Evolutionary conservation across 2,888 invertebrate species (phyloP).

Genomic region (Zygaena filipendulae): DNA sequence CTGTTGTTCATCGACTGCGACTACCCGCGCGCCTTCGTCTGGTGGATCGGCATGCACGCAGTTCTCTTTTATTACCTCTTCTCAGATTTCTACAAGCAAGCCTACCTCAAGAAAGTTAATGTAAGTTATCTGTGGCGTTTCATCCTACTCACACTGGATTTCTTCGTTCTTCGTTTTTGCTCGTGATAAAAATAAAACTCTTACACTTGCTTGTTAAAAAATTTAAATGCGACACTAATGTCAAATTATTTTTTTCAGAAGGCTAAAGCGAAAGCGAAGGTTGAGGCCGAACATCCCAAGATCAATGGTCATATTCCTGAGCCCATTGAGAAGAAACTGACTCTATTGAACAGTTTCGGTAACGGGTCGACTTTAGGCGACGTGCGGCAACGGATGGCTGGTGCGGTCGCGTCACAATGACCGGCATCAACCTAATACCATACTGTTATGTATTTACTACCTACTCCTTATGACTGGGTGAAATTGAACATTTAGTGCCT

Average conservation of each 20-base stretch:
- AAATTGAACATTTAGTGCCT: too few species aligned
- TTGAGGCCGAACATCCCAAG: slow-evolving; percentile 29
- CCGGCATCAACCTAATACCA: slow-evolving; percentile 7
- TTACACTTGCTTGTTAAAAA: too few species aligned
- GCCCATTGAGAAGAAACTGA: slow-evolving; percentile 41
- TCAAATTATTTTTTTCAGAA: slow-evolving; percentile 23
- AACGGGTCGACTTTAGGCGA: slow-evolving; percentile 47
- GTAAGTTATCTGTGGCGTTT: too few species aligned
- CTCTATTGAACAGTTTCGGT: slow-evolving; percentile 51
- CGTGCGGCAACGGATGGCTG: slow-evolving; percentile 55
- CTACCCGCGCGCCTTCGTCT: slow-evolving; percentile 88
- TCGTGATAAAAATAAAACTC: too few species aligned
- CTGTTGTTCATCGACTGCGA: slow-evolving; percentile 89
- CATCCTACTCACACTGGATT: too few species aligned
- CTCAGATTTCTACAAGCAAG: slow-evolving; percentile 88
- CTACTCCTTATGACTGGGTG: too few species aligned
- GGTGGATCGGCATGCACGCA: slow-evolving; percentile 93
- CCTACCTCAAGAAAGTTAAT: slow-evolving; percentile 68
- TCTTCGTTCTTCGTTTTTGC: too few species aligned
- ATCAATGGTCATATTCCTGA: slow-evolving; percentile 21
- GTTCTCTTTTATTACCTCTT: slow-evolving; percentile 94
- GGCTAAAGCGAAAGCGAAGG: slow-evolving; percentile 33
- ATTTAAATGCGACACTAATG: too few species aligned
- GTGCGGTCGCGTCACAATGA: slow-evolving; percentile 59
- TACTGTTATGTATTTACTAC: too few species aligned